Evolutionary conservation across 2,797 vertebrate species (phyloP).

Genomic region (Fistularia tabacaria): DNA sequence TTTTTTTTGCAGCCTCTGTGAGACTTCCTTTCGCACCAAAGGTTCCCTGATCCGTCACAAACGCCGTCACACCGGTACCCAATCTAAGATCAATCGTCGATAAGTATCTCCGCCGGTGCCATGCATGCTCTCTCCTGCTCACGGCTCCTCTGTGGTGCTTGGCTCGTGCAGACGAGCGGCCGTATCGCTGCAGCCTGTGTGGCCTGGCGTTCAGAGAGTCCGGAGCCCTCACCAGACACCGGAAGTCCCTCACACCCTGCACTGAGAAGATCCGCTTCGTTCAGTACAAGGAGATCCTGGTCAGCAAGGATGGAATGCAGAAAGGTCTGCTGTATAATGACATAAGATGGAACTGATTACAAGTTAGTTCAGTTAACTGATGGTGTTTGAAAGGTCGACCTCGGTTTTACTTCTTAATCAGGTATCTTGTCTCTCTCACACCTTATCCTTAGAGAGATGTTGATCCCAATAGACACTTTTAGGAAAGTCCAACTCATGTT

Average conservation of each 20-base stretch:
- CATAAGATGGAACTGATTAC: neutral
- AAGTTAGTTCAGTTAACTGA: too few relatives aligned
- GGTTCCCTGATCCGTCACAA: constrained; percentile 96
- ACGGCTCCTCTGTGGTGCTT: too few relatives aligned
- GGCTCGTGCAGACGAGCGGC: constrained; percentile 84
- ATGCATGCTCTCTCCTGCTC: too few relatives aligned
- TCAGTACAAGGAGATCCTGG: constrained; percentile 84
- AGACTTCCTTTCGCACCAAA: constrained; percentile 91
- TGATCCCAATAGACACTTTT: too few relatives aligned
- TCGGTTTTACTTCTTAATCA: too few relatives aligned
- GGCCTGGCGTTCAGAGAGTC: constrained; percentile 97
- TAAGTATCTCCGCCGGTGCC: too few relatives aligned
- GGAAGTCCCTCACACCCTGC: constrained; percentile 94
- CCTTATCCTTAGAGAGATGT: too few relatives aligned
- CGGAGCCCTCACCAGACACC: constrained; percentile 91
- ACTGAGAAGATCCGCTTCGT: constrained; percentile 94
- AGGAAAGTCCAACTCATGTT: too few relatives aligned
- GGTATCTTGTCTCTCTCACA: too few relatives aligned
- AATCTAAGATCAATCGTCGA: too few relatives aligned
- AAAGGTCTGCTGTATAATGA: constrained; percentile 72
- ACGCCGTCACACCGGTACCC: constrained; percentile 91
- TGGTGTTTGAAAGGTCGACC: too few relatives aligned
- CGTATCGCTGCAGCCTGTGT: constrained; percentile 91
- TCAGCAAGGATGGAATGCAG: constrained; percentile 81
- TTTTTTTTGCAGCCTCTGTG: constrained; percentile 91